phyloP scores from a whole-genome alignment of 2,888 invertebrate species.

The Chaetogeoica ovagalla region DNA sequence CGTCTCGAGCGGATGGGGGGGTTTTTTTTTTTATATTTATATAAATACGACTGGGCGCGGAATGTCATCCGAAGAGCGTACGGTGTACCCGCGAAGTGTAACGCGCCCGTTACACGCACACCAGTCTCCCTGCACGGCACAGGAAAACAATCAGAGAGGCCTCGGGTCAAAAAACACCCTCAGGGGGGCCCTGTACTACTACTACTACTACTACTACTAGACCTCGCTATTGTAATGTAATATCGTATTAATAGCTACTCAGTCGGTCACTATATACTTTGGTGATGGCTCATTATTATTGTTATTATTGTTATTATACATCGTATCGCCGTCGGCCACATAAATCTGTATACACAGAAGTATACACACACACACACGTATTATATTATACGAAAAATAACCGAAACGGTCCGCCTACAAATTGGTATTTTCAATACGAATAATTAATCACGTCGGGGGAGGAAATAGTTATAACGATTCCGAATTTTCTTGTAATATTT shows the following conservation, averaged over 20 bases:
- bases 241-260: not conserved
- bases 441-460: slow-evolving; percentile 26
- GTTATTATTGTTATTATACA: not conserved
- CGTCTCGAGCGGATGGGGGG: too few species aligned
- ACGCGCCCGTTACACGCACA: slow-evolving; percentile 8
- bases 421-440: slow-evolving; percentile 46
- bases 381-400: slow-evolving; percentile 1
- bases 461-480: slow-evolving; percentile 23
- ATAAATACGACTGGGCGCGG: not conserved
- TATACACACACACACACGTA: not conserved
- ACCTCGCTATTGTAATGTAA: not conserved
- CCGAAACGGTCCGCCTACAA: slow-evolving; percentile 30
- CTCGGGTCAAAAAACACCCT: slow-evolving; percentile 37
- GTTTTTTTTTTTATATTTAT: not conserved
- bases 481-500: not conserved
- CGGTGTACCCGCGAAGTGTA: slow-evolving; percentile 13
- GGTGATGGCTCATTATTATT: slow-evolving; percentile 19
- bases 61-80: slow-evolving; percentile 1
- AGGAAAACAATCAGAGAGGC: slow-evolving; percentile 39
- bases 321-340: slow-evolving; percentile 30
- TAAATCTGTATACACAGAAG: not conserved
- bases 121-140: too few species aligned
- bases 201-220: too few species aligned
- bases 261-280: slow-evolving; percentile 10
- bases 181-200: slow-evolving; percentile 6